phyloP scores from a whole-genome alignment of 2,888 invertebrate species.

The Hypena proboscidalis region DNA sequence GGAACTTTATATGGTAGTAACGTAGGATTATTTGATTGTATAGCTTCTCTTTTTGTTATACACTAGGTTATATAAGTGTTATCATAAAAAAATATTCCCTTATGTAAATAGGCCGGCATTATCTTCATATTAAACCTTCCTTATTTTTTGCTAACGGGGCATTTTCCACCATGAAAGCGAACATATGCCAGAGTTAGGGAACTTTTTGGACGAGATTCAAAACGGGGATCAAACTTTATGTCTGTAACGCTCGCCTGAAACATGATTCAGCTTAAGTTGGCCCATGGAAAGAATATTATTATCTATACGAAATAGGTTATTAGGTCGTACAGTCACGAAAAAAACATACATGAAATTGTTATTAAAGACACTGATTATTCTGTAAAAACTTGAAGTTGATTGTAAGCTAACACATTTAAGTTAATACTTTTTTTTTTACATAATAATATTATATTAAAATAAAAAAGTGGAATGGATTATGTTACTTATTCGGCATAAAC shows the following conservation, averaged over 20 bases:
- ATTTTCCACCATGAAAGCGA: slow-evolving; percentile 17
- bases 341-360: too few relatives aligned
- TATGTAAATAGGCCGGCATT: background rate
- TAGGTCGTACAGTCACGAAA: too few relatives aligned
- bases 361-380: too few relatives aligned
- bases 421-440: too few relatives aligned
- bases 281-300: slow-evolving; percentile 4
- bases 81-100: background rate
- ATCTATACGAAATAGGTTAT: slow-evolving; percentile 5
- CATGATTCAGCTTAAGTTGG: slow-evolving; percentile 22
- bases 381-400: too few relatives aligned
- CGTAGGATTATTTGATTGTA: too few relatives aligned
- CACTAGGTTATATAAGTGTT: background rate
- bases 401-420: too few relatives aligned
- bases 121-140: slow-evolving; percentile 7
- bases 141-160: slow-evolving; percentile 12
- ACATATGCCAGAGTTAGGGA: slow-evolving; percentile 28
- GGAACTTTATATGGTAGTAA: too few relatives aligned
- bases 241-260: slow-evolving; percentile 9
- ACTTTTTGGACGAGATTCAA: slow-evolving; percentile 42
- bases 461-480: too few relatives aligned
- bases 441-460: too few relatives aligned
- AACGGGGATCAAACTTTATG: slow-evolving; percentile 34
- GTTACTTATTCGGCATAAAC: too few relatives aligned
- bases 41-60: too few relatives aligned